Base-by-base conservation (phyloP, 2,797 vertebrate genomes). In the Chelonia mydas region DNA sequence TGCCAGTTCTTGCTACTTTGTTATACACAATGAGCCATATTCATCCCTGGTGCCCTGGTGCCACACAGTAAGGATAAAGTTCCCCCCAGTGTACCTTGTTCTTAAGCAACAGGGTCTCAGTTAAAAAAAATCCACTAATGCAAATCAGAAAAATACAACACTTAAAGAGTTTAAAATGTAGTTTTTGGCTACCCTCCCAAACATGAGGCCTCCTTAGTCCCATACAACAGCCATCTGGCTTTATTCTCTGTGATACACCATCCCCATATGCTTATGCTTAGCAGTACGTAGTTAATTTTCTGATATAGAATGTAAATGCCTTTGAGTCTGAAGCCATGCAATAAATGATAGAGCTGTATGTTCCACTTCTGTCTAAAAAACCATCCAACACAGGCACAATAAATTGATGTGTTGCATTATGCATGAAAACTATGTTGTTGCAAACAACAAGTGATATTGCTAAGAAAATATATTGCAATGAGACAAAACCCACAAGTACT, bases 401-500 rank as follows among this genome's bases (percentile, higher is more conserved):
- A 65, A 51, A 15, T 54, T 7, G 25, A 27, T 47, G 4, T 45
- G 41, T 90, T 61, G n/a, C 9, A 41, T 78, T 65, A 49, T 3
- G 6, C 47, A 28, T 74, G 78, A 79, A n/a, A 91, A 53, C n/a
- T 4, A 41, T 1, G 25, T n/a, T 55, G 45, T 15, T 49, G 57
- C 45, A 90, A 83, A 82, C 12, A 0, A 0, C 10, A 3, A 2
- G 2, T 17, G 15, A n/a, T n/a, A 59, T 3, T 10, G 49, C 59
- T 72, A 82, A 31, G 25, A 50, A 86, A 81, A 72, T 3, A 21
- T 3, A 27, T 28, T 45, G n/a, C 2, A 3, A 10, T 7, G 57
- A 61, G 33, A 68, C 77, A 55, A n/a, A 77, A 79, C 80, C 76
- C 61, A 50, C 2, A 0, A 4, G 5, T 25, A n/a, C 11, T 1